phyloP scores from a whole-genome alignment of 2,797 vertebrate species.

The Trachops cirrhosus region DNA sequence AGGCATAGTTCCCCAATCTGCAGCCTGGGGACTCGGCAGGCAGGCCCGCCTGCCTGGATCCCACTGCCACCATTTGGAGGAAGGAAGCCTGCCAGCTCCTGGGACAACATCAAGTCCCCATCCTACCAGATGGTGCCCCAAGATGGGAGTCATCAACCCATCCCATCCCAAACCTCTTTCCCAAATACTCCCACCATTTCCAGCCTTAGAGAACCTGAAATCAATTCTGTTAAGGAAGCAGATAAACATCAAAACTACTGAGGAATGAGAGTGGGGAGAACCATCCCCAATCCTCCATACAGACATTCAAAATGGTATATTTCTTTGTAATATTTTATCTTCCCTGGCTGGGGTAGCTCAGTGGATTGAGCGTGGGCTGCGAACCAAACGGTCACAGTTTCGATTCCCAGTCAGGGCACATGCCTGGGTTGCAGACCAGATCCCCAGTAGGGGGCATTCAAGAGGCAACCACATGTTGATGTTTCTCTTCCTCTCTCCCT shows the following conservation, averaged over 20 bases:
- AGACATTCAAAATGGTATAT: neutral
- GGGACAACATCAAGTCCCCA: neutral
- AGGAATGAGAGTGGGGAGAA: neutral
- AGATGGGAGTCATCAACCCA: neutral
- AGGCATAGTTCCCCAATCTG: neutral
- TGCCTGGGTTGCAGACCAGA: no score
- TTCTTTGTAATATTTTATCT: neutral
- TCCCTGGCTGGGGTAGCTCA: no score
- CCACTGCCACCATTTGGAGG: fast-evolving
- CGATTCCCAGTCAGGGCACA: no score
- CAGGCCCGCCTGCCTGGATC: neutral
- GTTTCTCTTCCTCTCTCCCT: no score
- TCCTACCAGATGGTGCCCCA: fast-evolving
- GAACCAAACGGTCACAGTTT: no score
- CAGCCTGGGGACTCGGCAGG: neutral
- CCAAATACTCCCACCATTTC: neutral
- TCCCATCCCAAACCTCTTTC: neutral
- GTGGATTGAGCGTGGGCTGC: no score
- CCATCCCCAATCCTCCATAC: no score
- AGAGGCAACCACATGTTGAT: no score
- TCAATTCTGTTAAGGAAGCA: neutral
- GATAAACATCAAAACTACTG: neutral
- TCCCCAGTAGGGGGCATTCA: no score
- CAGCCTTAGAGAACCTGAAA: neutral
- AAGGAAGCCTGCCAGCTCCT: neutral